Conservation (phyloP, 1,140 invertebrate species). For the Bathynomus jamesi region DNA sequence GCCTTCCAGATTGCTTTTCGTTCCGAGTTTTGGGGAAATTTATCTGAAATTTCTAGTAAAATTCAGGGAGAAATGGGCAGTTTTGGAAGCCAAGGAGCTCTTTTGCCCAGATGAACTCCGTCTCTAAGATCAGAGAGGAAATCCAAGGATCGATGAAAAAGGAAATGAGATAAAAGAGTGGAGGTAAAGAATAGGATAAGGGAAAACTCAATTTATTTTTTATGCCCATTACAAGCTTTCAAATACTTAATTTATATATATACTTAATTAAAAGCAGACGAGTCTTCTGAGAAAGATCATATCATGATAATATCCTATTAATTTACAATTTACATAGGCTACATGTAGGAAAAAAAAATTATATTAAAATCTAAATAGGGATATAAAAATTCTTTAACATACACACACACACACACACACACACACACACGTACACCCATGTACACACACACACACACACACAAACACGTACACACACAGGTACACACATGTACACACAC, state of each 20-base stretch:
- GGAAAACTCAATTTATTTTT: too few relatives aligned
- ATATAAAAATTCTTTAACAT: too few relatives aligned
- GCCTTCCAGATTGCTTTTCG: slow-evolving; percentile 14
- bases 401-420: too few relatives aligned
- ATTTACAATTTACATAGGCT: too few relatives aligned
- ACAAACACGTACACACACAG: slow-evolving; percentile 6
- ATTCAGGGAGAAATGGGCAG: slow-evolving; percentile 6
- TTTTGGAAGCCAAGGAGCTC: slow-evolving; percentile 7
- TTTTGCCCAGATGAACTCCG: background rate
- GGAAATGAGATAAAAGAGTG: background rate
- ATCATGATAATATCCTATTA: too few relatives aligned
- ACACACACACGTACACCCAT: too few relatives aligned
- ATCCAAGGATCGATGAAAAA: background rate
- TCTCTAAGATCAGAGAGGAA: background rate
- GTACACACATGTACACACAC: slow-evolving; percentile 1
- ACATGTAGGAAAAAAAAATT: too few relatives aligned
- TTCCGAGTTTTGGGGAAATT: slow-evolving; percentile 9
- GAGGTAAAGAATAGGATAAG: background rate
- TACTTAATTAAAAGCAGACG: too few relatives aligned
- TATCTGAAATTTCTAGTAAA: background rate
- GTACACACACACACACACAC: slow-evolving; percentile 11
- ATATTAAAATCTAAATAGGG: too few relatives aligned
- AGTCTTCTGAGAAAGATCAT: too few relatives aligned
- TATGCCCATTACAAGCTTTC: too few relatives aligned
- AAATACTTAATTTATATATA: too few relatives aligned